Evolutionary conservation across 2,888 invertebrate genomes (phyloP).

Genomic region (Athalia circularis): DNA sequence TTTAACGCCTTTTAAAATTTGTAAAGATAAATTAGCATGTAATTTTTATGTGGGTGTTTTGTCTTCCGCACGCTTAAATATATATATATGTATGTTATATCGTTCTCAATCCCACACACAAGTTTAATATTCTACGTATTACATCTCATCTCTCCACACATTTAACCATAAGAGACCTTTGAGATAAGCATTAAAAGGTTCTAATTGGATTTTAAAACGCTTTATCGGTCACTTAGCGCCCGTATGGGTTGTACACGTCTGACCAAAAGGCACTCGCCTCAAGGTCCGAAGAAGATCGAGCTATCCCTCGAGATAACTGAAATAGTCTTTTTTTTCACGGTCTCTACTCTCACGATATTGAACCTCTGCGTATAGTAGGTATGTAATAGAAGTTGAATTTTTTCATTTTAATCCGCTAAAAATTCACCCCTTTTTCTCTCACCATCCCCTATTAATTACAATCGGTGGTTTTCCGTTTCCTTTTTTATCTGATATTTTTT

Average conservation of each 20-base stretch:
- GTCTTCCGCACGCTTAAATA: too few species aligned
- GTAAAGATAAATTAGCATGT: conserved; percentile 24
- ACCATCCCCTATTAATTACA: not conserved
- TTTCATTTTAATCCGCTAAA: not conserved
- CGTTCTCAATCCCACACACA: too few species aligned
- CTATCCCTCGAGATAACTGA: conserved; percentile 36
- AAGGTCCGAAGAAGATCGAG: not conserved
- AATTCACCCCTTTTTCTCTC: too few species aligned
- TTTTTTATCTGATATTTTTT: not conserved
- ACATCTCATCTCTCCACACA: too few species aligned
- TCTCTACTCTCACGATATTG: too few species aligned
- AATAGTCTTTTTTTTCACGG: conserved; percentile 36
- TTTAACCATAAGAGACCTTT: not conserved
- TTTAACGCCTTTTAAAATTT: conserved; percentile 2
- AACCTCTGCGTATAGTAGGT: not conserved
- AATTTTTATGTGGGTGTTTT: not conserved
- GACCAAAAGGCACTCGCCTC: not conserved
- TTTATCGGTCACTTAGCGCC: conserved; percentile 64
- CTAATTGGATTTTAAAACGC: conserved; percentile 63
- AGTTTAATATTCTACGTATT: conserved; percentile 17
- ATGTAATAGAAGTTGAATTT: not conserved
- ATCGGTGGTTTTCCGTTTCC: not conserved
- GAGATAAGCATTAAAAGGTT: conserved; percentile 62
- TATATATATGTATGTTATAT: too few species aligned
- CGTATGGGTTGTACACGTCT: conserved; percentile 46